Evolutionary conservation across 2,797 vertebrate species (phyloP).

Genomic region (Cynodonichthys magdalenae): DNA sequence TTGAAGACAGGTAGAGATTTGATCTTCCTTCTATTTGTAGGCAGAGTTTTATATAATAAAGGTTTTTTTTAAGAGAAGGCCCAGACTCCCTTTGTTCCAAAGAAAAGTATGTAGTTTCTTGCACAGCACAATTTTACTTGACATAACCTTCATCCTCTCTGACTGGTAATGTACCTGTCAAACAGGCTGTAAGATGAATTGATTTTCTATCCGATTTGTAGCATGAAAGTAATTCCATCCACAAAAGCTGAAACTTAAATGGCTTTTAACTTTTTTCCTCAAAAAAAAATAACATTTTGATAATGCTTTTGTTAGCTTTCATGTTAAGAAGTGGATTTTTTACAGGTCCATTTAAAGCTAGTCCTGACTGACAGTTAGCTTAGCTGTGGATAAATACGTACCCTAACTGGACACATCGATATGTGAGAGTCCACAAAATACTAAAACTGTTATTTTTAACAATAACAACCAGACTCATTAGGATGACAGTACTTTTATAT

Average conservation of each 20-base stretch:
- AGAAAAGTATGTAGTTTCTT: neutral
- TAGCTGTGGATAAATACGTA: neutral
- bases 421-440: no score
- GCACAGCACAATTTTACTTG: neutral
- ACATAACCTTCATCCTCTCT: neutral
- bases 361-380: neutral
- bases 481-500: no score
- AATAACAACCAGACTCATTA: no score
- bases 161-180: neutral
- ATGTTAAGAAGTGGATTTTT: neutral
- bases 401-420: neutral
- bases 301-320: neutral
- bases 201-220: conserved; percentile 2
- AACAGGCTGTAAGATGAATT: neutral
- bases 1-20: no score
- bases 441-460: no score
- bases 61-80: neutral
- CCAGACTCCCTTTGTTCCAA: neutral
- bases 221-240: neutral
- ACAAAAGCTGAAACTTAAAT: neutral
- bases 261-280: neutral
- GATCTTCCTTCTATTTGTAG: no score
- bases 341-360: no score
- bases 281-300: neutral
- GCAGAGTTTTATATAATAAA: neutral